Evolutionary conservation across 1,140 invertebrate species (phyloP).

Genomic region (Bombus confusus): DNA sequence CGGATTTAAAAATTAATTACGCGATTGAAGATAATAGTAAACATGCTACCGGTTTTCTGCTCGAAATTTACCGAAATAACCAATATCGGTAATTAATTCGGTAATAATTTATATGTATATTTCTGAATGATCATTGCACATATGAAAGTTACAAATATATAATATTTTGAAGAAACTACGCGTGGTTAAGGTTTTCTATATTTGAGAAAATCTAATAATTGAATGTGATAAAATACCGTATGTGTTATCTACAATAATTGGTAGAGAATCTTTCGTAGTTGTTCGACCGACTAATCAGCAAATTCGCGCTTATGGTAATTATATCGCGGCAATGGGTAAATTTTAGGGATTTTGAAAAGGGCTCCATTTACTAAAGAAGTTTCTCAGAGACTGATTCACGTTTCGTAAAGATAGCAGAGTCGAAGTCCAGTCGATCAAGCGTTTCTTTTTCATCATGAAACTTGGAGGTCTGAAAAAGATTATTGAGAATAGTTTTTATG

Average conservation of each 20-base stretch:
- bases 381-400: background rate
- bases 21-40: conserved; percentile 5
- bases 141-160: too few relatives aligned
- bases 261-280: background rate
- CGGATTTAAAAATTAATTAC: conserved; percentile 19
- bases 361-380: background rate
- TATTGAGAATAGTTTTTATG: too few relatives aligned
- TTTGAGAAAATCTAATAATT: background rate
- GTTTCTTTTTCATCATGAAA: background rate
- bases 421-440: background rate
- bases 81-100: conserved; percentile 24
- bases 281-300: background rate
- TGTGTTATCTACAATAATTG: background rate
- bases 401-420: background rate
- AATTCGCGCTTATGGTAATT: background rate
- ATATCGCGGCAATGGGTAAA: too few relatives aligned
- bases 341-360: background rate
- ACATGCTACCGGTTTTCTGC: background rate
- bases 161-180: background rate
- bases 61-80: background rate
- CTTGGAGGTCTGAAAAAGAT: background rate
- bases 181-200: background rate
- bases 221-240: background rate
- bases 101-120: conserved; percentile 8
- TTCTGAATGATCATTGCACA: background rate